Evolutionary conservation across 2,113 vertebrate genomes (phyloP), one percentile per base, ranked within the genome.

Genomic region (Hyaena hyaena): DNA sequence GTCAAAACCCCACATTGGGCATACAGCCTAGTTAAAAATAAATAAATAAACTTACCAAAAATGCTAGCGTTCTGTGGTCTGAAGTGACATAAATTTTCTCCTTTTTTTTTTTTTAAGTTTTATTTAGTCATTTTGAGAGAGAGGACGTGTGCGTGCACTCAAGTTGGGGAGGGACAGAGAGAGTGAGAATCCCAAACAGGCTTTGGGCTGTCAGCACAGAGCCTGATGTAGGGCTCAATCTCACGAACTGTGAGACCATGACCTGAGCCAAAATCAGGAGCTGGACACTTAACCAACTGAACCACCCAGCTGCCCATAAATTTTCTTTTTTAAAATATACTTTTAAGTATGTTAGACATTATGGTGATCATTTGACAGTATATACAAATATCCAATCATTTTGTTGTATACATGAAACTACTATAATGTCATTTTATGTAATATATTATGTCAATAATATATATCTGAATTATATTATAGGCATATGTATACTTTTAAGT

Each of bases 291-390:
- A 45, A 24, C 2, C 23, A 7, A 74, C 73, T 74, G 39, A 74
- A 24, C 73, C 39, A 45, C 39, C 71, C 23, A 45, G 73, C 1
- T 24, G 10, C 73, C 39, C 39, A 19, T 73, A 35, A 39, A 28
- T 88, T 95, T 97, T 96, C n/a, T 90, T 82, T 71, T 87, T 77
- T 9, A 31, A 95, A 87, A 39, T 82, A 61, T 23, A 15, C 21
- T 93, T 87, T 39, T 53, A 58, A 45, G 55, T 55, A 61, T 63
- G 31, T 48, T n/a, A 65, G 31, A 48, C 55, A 21, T 65, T 35
- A 15, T 77, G 31, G 31, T 50, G 43, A n/a, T 65, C 14, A 26
- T 17, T 90, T 48, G 23, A 26, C 61, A 50, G 12, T 35, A 39
- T 35, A 50, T 4, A 35, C 43, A 50, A 48, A 28, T 35, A n/a